Conservation (phyloP, 1,140 invertebrate genomes). For the Drosophila jambulina region DNA sequence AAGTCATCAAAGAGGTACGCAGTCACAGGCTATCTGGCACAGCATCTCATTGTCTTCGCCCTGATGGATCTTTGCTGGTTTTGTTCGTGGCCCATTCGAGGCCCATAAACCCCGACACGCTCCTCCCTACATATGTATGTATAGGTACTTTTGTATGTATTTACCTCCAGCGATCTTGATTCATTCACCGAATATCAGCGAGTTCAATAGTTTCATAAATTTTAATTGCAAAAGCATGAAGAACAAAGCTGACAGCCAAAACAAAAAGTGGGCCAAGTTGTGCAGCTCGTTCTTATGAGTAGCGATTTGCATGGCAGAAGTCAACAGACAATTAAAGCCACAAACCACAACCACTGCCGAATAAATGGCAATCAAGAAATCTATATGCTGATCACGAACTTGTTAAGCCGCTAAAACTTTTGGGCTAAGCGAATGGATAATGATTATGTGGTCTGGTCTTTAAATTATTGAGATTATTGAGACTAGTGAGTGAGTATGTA, state of each 20-base stretch:
- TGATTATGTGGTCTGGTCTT: not conserved
- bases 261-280: conserved; percentile 70
- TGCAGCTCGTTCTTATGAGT: conserved; percentile 42
- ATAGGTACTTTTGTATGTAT: not conserved
- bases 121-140: not conserved
- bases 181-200: conserved; percentile 66
- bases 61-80: conserved; percentile 54
- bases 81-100: conserved; percentile 45
- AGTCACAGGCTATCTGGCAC: conserved; percentile 5
- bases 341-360: conserved; percentile 26
- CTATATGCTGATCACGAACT: conserved; percentile 52
- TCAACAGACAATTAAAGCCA: conserved; percentile 44
- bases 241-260: conserved; percentile 17
- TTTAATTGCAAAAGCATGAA: conserved; percentile 77
- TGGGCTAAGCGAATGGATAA: not conserved
- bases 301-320: conserved; percentile 62
- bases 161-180: conserved; percentile 31
- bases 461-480: not conserved
- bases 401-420: conserved; percentile 14
- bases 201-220: conserved; percentile 82
- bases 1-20: conserved; percentile 75
- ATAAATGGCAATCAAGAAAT: conserved; percentile 44
- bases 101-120: conserved; percentile 24
- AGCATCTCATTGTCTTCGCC: conserved; percentile 22
- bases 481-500: not conserved